phyloP scores from a whole-genome alignment of 2,113 vertebrate genomes.

The Crotalus helleri region DNA sequence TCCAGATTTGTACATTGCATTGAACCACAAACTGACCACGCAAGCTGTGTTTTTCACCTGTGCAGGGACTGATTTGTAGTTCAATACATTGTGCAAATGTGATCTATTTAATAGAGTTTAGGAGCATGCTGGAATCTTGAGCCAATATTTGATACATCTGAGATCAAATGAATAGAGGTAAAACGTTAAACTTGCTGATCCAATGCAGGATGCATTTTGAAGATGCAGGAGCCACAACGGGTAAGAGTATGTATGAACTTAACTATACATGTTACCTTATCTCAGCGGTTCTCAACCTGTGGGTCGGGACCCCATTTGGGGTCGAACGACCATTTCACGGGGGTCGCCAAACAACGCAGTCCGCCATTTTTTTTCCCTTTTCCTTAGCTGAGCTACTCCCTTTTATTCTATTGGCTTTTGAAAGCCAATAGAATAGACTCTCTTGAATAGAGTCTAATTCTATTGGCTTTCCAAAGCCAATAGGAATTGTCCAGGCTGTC shows the following conservation, averaged over 20 bases:
- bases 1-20: neutral
- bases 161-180: neutral
- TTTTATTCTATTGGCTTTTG: too few relatives aligned
- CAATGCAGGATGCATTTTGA: neutral
- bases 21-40: neutral
- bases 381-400: too few relatives aligned
- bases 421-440: too few relatives aligned
- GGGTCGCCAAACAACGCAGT: too few relatives aligned
- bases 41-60: neutral
- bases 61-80: neutral
- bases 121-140: neutral
- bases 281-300: too few relatives aligned
- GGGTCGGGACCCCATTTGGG: too few relatives aligned
- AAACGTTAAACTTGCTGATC: neutral
- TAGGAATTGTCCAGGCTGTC: too few relatives aligned
- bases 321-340: too few relatives aligned
- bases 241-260: neutral
- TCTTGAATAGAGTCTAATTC: too few relatives aligned
- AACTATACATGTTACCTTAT: neutral
- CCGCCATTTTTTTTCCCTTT: too few relatives aligned
- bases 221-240: neutral
- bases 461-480: too few relatives aligned
- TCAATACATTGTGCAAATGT: neutral
- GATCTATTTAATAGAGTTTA: neutral
- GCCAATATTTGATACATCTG: neutral